These are phyloP conservation scores for Vollenhovia emeryi DNA, from an alignment of 1,140 invertebrate species.

Conservation along the genomic window DNA sequence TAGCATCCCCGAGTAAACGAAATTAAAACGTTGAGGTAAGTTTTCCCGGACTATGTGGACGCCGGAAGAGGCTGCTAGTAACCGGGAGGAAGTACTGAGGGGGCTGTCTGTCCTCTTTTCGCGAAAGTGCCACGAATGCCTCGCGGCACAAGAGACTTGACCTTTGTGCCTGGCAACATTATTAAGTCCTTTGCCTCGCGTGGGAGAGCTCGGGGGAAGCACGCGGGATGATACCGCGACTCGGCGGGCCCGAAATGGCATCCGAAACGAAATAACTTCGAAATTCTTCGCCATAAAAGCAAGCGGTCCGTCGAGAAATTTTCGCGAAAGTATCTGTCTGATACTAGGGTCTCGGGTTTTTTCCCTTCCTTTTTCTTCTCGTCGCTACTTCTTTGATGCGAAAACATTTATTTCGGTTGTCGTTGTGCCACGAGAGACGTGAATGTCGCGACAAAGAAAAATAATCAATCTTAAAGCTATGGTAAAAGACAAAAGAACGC, in stretches of 20 bases:
- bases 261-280: slow-evolving; percentile 76
- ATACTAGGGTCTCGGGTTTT: neutral
- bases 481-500: neutral
- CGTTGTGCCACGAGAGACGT: neutral
- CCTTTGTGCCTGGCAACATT: slow-evolving; percentile 81
- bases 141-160: slow-evolving; percentile 77
- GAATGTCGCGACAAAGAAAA: neutral
- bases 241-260: slow-evolving; percentile 65
- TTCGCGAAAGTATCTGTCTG: slow-evolving; percentile 61
- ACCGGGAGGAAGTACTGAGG: slow-evolving; percentile 34
- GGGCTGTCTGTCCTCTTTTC: slow-evolving; percentile 53
- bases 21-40: slow-evolving; percentile 82
- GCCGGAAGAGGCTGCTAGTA: slow-evolving; percentile 46
- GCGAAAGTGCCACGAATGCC: slow-evolving; percentile 73
- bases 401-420: slow-evolving; percentile 40
- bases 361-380: no score
- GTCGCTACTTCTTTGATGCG: slow-evolving; percentile 8
- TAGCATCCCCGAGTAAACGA: slow-evolving; percentile 75
- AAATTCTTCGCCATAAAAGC: slow-evolving; percentile 70
- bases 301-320: slow-evolving; percentile 42
- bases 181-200: slow-evolving; percentile 79
- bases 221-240: slow-evolving; percentile 61
- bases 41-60: slow-evolving; percentile 69
- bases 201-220: slow-evolving; percentile 65
- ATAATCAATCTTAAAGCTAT: slow-evolving; percentile 14